Evolutionary conservation across 2,797 vertebrate species (phyloP), one percentile per base, ranked within the genome.

Genomic region (Helarctos malayanus): DNA sequence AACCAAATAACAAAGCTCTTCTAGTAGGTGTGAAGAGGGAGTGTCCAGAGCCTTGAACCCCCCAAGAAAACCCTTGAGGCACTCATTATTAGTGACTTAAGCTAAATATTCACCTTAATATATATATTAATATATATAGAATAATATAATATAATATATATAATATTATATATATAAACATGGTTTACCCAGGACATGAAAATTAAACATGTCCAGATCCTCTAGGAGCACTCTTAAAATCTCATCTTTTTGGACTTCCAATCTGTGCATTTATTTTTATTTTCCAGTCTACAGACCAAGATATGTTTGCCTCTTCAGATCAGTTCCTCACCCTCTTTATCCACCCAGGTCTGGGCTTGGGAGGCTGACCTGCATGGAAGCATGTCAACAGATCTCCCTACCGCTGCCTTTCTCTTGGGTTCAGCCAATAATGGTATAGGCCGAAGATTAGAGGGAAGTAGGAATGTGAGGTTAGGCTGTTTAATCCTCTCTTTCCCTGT

Each of bases 71-170:
- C 15, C 23, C 5, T 49, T 8, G 16, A 80, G 12, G 57, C 80
- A 79, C 21, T 80, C 91, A 21, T 86, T 52, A 65, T 47, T 92
- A 45, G 25, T 69, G 57, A 56, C 65, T n/a, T 78, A 27, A 45
- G 73, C 29, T 54, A 94, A 92, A 49, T 79, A 41, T 23, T 68
- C 25, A 80, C 82, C 85, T 96, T 93, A 76, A 54, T 47, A 61
- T 47, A 47, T 4, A 69, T 41, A 94, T 41, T 41, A 41, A 41
- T 41, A 41, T 41, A 41, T 41, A 41, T 41, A 41, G 41, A 41
- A 41, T 41, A 41, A 41, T 41, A 41, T 41, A 41, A 41, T 41
- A 41, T 7, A 5, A 41, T 41, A 41, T 41, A 41, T 41, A 41
- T 41, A 41, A 38, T 38, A 38, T 38, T 41, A 54, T 47, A 61